Evolutionary conservation across 2,113 vertebrate species (phyloP).

Genomic region (Lepus americanus): DNA sequence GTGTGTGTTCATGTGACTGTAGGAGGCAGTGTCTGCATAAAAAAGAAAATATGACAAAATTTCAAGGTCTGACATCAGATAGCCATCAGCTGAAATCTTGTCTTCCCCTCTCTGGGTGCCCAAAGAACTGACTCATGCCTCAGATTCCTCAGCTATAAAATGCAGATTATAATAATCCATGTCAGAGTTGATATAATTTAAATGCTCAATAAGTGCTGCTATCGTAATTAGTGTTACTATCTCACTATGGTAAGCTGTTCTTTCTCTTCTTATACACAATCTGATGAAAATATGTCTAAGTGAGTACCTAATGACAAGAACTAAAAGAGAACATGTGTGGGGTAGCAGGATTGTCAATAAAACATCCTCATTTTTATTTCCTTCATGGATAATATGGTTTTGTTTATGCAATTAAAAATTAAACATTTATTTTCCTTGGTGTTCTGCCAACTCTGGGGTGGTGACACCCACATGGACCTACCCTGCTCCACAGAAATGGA

Average conservation of each 20-base stretch:
- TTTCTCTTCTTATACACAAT: slow-evolving; percentile 69
- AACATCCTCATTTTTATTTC: slow-evolving; percentile 76
- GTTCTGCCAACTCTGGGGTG: slow-evolving; percentile 68
- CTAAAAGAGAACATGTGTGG: slow-evolving; percentile 76
- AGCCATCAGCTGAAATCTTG: slow-evolving; percentile 28
- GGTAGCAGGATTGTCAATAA: slow-evolving; percentile 56
- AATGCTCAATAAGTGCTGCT: not conserved
- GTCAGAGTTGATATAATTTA: not conserved
- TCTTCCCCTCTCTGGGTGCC: not conserved
- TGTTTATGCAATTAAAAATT: slow-evolving; percentile 78
- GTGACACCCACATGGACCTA: slow-evolving; percentile 76
- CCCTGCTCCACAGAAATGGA: slow-evolving; percentile 56
- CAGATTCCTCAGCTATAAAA: slow-evolving; percentile 28
- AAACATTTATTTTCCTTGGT: slow-evolving; percentile 82
- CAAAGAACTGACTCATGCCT: not conserved
- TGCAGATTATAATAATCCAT: not conserved
- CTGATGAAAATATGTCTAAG: slow-evolving; percentile 77
- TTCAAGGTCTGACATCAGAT: not conserved
- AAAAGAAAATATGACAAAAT: not conserved
- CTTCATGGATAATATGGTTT: slow-evolving; percentile 73
- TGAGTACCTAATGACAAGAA: slow-evolving; percentile 74
- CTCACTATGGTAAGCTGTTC: not conserved
- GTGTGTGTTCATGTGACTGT: not conserved
- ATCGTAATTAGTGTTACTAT: too few species aligned
- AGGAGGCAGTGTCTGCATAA: not conserved